phyloP scores from a whole-genome alignment of 2,888 invertebrate species.

The Portevinia maculata region DNA sequence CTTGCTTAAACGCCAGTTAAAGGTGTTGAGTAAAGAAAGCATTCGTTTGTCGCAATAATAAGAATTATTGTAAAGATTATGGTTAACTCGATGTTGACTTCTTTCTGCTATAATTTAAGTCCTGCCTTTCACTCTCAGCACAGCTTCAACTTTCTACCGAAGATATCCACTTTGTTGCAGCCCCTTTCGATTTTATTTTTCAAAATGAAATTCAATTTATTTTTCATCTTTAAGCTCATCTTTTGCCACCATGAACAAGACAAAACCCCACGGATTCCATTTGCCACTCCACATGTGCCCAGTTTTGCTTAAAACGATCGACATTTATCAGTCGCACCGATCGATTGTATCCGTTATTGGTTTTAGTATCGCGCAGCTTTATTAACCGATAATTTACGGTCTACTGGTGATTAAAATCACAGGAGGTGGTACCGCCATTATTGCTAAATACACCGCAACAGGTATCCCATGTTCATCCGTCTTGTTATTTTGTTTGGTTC shows the following conservation, averaged over 20 bases:
- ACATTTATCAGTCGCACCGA: slow-evolving; percentile 53
- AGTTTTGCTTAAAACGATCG: slow-evolving; percentile 41
- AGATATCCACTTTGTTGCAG: too few species aligned
- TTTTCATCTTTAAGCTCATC: slow-evolving; percentile 23
- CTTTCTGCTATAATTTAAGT: too few species aligned
- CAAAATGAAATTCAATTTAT: slow-evolving; percentile 34
- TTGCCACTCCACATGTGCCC: slow-evolving; percentile 43
- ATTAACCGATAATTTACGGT: slow-evolving; percentile 72
- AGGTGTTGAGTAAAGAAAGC: too few species aligned
- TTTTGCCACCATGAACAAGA: not conserved
- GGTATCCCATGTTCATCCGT: slow-evolving; percentile 37
- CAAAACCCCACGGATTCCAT: slow-evolving; percentile 8
- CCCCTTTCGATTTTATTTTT: not conserved
- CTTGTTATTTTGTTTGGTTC: not conserved
- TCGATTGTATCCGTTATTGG: slow-evolving; percentile 68
- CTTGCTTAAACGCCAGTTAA: too few species aligned
- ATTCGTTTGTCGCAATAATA: too few species aligned
- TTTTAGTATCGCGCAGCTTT: slow-evolving; percentile 68
- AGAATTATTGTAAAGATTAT: too few species aligned
- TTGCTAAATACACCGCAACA: slow-evolving; percentile 68
- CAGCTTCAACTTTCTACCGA: too few species aligned
- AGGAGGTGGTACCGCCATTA: slow-evolving; percentile 65
- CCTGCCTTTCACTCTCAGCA: too few species aligned
- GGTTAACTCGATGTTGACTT: too few species aligned
- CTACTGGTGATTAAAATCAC: slow-evolving; percentile 66